Base-by-base conservation (phyloP, 2,797 vertebrate species). In the Spea hammondii region DNA sequence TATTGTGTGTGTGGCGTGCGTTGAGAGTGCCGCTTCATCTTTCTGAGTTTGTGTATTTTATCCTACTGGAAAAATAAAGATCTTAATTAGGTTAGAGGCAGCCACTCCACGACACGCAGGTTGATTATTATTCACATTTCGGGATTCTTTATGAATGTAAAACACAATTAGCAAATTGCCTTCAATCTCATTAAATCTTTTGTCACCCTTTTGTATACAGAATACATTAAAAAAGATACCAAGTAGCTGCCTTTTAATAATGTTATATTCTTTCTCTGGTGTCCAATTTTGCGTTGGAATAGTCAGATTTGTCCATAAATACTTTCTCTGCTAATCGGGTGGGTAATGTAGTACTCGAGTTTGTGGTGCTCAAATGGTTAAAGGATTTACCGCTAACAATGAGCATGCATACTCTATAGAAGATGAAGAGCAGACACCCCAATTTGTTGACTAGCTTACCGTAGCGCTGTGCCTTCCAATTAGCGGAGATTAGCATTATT, bases 181-280 rank as follows among this genome's bases (percentile, higher is more conserved):
- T 49, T n/a, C 70, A 72, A 53, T 50, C 77, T 79, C 77, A 73
- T 79, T 79, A 79, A 72, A 67, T 66, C 70, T 71, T 79, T 79
- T 79, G 77, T 79, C 49, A 70, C 70, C 14, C 46, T 67, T 78
- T 67, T 79, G 70, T 79, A 67, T 49, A 78, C 65, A 12, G 50
- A 78, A 71, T 78, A 54, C 65, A 60, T 71, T 62, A 78, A 54
- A 70, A 14, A 72, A 72, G 65, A 66, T 53, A 32, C 12, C 55
- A 14, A 32, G 76, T 65, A 65, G 9, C 51, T 13, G 53, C 12
- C 53, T 62, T 65, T 32, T 6, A 55, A 50, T 67, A 62, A 6
- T 8, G 17, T 49, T 57, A 73, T 73, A n/a, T 44, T 44, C 12
- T 66, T 55, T 60, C 68, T n/a, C 12, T 65, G 6, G 6, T 17